These are phyloP conservation scores for Tinea pellionella DNA, from an alignment of 2,888 invertebrate genomes.

Conservation along the genomic window DNA sequence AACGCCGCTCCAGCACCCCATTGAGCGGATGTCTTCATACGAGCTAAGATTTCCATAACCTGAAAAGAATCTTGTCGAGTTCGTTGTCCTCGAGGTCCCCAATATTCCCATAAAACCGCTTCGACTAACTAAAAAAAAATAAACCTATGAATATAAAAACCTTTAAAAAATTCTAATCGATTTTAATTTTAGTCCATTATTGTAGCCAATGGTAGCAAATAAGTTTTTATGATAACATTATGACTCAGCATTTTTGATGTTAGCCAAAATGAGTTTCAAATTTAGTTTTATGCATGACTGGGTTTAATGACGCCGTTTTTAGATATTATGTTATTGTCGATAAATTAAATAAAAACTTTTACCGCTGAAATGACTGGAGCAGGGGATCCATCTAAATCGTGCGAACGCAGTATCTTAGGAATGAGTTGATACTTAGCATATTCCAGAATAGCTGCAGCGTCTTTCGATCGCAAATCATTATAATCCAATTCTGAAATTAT, in stretches of 20 bases:
- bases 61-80: slow-evolving; percentile 37
- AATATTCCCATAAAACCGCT: slow-evolving; percentile 70
- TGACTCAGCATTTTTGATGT: not conserved
- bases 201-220: not conserved
- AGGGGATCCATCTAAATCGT: slow-evolving; percentile 34
- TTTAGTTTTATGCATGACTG: slow-evolving; percentile 1
- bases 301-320: not conserved
- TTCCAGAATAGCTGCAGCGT: slow-evolving; percentile 61
- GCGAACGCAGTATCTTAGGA: slow-evolving; percentile 63
- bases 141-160: too few species aligned
- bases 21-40: slow-evolving; percentile 70
- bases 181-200: not conserved
- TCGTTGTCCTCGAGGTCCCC: slow-evolving; percentile 28
- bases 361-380: slow-evolving; percentile 31
- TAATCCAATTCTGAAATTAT: slow-evolving; percentile 64
- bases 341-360: too few species aligned
- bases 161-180: not conserved
- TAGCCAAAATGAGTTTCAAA: slow-evolving; percentile 16
- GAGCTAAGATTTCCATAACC: slow-evolving; percentile 54
- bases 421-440: slow-evolving; percentile 70
- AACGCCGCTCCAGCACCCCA: slow-evolving; percentile 68
- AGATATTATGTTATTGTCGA: too few species aligned
- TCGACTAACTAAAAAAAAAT: slow-evolving; percentile 36
- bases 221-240: not conserved
- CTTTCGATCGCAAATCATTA: slow-evolving; percentile 69